phyloP scores from a whole-genome alignment of 2,797 vertebrate genomes.

The Peromyscus eremicus region DNA sequence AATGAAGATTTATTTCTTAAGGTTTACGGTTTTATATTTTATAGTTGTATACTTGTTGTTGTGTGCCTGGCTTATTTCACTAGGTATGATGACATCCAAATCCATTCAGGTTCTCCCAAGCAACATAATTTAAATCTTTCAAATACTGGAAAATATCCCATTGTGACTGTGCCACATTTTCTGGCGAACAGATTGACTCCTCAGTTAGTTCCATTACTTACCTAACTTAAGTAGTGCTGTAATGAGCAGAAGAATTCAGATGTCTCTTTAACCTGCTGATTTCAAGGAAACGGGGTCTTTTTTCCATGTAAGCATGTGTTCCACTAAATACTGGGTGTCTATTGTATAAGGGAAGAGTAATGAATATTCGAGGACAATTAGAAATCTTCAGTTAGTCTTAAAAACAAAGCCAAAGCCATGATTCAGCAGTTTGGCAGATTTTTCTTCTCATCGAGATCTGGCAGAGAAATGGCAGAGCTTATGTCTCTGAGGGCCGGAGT shows the following conservation, averaged over 20 bases:
- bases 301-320: not conserved
- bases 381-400: not conserved
- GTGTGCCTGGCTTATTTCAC: not conserved
- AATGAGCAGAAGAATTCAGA: not conserved
- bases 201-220: not conserved
- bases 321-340: not conserved
- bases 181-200: not conserved
- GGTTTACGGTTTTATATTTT: slow-evolving; percentile 27
- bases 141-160: not conserved
- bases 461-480: not conserved
- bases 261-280: not conserved
- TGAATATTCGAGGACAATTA: not conserved
- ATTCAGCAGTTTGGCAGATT: not conserved
- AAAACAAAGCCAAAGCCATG: not conserved
- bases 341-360: not conserved
- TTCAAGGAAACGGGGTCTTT: not conserved
- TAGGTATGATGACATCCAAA: not conserved
- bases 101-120: not conserved
- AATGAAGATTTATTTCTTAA: not conserved
- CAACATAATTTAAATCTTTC: not conserved
- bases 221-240: not conserved
- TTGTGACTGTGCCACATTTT: not conserved
- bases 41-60: not conserved
- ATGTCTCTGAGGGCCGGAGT: not conserved
- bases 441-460: slow-evolving; percentile 11